These are phyloP conservation scores for Rousettus leschenaultii DNA, from an alignment of 2,113 vertebrate species.

Conservation along the genomic window DNA sequence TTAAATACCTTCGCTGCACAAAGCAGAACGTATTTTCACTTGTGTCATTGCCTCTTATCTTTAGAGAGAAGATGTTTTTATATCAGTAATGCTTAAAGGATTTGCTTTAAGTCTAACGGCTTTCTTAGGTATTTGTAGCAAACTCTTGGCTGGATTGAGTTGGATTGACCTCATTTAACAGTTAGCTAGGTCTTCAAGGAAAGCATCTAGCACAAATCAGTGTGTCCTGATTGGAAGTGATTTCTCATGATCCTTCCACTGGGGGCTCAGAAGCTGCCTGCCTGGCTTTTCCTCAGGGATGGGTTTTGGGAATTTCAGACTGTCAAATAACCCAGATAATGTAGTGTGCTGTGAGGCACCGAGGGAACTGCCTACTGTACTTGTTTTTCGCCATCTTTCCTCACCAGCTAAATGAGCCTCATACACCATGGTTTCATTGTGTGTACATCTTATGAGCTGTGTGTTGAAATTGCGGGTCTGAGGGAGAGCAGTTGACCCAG, in stretches of 20 bases:
- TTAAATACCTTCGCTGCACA: neutral
- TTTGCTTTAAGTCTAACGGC: neutral
- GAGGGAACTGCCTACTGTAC: neutral
- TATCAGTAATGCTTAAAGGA: neutral
- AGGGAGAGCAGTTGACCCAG: neutral
- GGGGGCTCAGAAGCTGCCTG: neutral
- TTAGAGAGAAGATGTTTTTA: neutral
- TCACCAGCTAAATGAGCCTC: constrained; percentile 16
- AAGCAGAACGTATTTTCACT: neutral
- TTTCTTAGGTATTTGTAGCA: constrained; percentile 3
- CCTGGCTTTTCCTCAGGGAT: neutral
- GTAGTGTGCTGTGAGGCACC: neutral
- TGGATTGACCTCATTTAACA: constrained; percentile 50
- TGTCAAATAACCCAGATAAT: neutral
- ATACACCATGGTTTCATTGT: neutral
- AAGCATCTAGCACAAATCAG: neutral
- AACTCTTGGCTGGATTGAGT: neutral
- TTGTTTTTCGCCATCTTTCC: constrained; percentile 28
- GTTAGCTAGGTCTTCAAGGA: neutral
- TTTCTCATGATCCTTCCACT: constrained; percentile 22
- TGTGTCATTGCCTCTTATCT: neutral
- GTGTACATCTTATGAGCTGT: neutral
- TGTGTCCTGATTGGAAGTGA: neutral
- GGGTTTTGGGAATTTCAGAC: neutral
- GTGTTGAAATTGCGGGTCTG: constrained; percentile 10